A percentile compares a stretch with the other conserved stretches of the same genome.
Evolutionary conservation across 2,888 invertebrate species (phyloP).

Genomic region (Trissolcus japonicus): DNA sequence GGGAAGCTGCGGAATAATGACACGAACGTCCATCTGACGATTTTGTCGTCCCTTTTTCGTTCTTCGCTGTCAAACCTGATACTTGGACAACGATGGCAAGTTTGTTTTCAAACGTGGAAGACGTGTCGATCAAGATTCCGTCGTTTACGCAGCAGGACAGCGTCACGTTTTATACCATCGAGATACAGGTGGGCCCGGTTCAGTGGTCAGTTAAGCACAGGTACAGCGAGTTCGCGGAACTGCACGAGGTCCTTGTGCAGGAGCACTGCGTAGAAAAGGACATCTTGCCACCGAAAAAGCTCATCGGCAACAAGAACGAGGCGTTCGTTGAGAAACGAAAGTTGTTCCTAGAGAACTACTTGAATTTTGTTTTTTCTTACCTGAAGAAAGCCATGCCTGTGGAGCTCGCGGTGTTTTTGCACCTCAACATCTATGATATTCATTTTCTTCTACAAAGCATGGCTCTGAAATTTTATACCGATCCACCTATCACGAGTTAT

Average conservation of each 20-base stretch:
- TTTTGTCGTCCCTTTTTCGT: too few relatives aligned
- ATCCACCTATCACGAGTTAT: constrained; percentile 82
- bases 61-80: too few relatives aligned
- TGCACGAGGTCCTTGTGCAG: constrained; percentile 88
- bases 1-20: too few relatives aligned
- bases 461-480: constrained; percentile 86
- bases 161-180: constrained; percentile 85
- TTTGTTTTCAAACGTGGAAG: constrained; percentile 82
- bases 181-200: constrained; percentile 83
- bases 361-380: constrained; percentile 86
- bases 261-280: constrained; percentile 90
- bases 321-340: constrained; percentile 91
- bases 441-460: constrained; percentile 89
- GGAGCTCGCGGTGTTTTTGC: constrained; percentile 88
- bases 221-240: constrained; percentile 84
- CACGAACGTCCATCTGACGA: too few relatives aligned
- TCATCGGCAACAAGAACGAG: constrained; percentile 92
- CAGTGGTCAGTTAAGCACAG: constrained; percentile 91
- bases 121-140: constrained; percentile 82
- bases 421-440: constrained; percentile 93
- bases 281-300: constrained; percentile 93
- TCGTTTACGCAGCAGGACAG: constrained; percentile 81
- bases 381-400: constrained; percentile 88
- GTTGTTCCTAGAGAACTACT: constrained; percentile 87
- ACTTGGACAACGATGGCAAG: constrained; percentile 81